Conservation (phyloP, 2,888 invertebrate species). For the Cryptocephalus primarius region DNA sequence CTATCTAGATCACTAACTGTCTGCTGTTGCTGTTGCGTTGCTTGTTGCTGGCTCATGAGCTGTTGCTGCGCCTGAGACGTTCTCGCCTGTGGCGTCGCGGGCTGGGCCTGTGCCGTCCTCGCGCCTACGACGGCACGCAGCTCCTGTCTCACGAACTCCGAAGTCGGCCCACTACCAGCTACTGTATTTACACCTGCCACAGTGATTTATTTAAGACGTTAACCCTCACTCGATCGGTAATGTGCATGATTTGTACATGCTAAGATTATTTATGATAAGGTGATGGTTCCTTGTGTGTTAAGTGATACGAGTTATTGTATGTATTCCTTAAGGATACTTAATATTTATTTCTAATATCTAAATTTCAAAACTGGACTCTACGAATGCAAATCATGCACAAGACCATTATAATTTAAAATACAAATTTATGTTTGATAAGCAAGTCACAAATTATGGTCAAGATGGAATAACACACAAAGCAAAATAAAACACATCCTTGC, state of each 20-base stretch:
- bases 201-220: background rate
- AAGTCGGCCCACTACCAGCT: conserved; percentile 49
- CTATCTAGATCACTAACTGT: conserved; percentile 54
- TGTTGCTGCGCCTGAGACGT: conserved; percentile 24
- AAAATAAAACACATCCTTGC: conserved; percentile 13
- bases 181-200: conserved; percentile 44
- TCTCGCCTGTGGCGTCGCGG: conserved; percentile 37
- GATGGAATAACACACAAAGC: conserved; percentile 14
- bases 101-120: conserved; percentile 48
- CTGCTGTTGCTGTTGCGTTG: conserved; percentile 32
- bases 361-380: conserved; percentile 5
- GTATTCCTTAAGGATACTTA: no score
- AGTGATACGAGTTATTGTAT: no score
- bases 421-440: conserved; percentile 1
- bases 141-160: conserved; percentile 87
- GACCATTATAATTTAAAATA: conserved; percentile 5
- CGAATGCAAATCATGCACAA: conserved; percentile 11
- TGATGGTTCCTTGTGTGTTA: no score
- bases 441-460: background rate
- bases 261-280: no score
- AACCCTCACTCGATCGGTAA: no score
- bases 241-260: no score
- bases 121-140: conserved; percentile 81
- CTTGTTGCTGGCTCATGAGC: conserved; percentile 12
- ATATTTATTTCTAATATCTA: no score